Conservation (phyloP, 1,140 invertebrate species). For the Pentalonia nigronervosa region DNA sequence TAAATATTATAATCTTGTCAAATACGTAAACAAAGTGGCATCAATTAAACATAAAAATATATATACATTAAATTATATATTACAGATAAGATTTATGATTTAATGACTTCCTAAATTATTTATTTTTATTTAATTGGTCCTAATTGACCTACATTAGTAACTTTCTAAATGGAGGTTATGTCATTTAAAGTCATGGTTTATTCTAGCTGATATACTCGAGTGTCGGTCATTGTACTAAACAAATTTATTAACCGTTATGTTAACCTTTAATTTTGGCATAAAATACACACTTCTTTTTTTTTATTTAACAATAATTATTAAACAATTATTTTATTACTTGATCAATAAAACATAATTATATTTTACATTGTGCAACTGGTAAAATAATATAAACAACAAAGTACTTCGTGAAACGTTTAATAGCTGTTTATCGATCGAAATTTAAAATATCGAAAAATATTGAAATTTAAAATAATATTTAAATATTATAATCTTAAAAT, state of each 20-base stretch:
- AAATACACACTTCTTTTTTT: background rate
- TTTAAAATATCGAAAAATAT: too few relatives aligned
- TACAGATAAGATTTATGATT: background rate
- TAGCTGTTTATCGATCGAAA: background rate
- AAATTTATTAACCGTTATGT: conserved; percentile 34
- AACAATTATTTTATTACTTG: conserved; percentile 2
- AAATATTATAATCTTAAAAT: background rate
- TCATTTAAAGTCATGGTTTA: conserved; percentile 26
- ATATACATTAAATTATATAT: background rate
- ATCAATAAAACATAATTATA: background rate
- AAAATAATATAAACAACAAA: background rate
- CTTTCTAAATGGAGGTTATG: conserved; percentile 42
- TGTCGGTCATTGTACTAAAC: conserved; percentile 33
- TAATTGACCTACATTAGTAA: conserved; percentile 43
- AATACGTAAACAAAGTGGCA: background rate
- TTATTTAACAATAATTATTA: background rate
- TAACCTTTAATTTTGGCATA: conserved; percentile 44
- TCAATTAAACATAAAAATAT: background rate
- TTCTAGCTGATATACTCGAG: background rate
- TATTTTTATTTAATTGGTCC: conserved; percentile 43
- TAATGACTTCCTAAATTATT: background rate
- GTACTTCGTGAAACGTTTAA: background rate
- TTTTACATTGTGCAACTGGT: background rate
- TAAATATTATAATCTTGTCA: background rate
- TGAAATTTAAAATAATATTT: too few relatives aligned